Conservation (phyloP, 1,140 invertebrate genomes). For the Trichogramma pretiosum region DNA sequence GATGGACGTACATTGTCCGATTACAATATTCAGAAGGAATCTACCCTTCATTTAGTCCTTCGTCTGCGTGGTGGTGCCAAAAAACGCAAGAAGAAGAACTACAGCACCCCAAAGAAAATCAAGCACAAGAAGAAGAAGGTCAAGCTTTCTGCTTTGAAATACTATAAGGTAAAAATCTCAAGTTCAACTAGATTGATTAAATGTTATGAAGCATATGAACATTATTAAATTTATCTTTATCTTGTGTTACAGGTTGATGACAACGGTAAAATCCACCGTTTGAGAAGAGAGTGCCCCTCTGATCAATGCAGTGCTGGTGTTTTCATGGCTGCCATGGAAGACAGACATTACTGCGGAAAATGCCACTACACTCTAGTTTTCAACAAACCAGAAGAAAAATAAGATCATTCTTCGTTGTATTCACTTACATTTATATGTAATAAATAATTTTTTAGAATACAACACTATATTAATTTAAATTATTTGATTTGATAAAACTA, state of each 20-base stretch:
- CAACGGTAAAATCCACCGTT: slow-evolving; percentile 94
- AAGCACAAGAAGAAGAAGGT: slow-evolving; percentile 99
- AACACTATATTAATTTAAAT: too few species aligned
- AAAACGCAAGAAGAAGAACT: slow-evolving; percentile 99
- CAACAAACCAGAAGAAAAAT: slow-evolving; percentile 80
- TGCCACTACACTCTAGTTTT: slow-evolving; percentile 95
- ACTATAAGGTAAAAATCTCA: slow-evolving; percentile 92
- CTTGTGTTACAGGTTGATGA: slow-evolving; percentile 84
- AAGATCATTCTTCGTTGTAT: too few species aligned
- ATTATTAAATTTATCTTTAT: slow-evolving; percentile 5
- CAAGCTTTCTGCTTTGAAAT: slow-evolving; percentile 95
- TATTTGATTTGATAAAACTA: too few species aligned
- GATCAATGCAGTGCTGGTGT: slow-evolving; percentile 96
- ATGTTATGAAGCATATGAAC: slow-evolving; percentile 1
- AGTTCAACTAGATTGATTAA: too few species aligned
- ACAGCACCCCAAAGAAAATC: slow-evolving; percentile 99
- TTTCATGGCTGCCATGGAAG: slow-evolving; percentile 99
- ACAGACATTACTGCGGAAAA: slow-evolving; percentile 97
- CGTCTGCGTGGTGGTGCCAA: slow-evolving; percentile 93
- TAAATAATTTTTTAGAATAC: too few species aligned
- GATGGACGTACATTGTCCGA: slow-evolving; percentile 86
- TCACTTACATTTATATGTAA: too few species aligned
- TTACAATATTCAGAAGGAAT: slow-evolving; percentile 92
- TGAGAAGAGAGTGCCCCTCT: slow-evolving; percentile 88
- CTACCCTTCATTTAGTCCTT: slow-evolving; percentile 84